Evolutionary conservation across 2,888 invertebrate species (phyloP), one percentile per base, ranked within the genome.

Genomic region (Archips crataeganus): DNA sequence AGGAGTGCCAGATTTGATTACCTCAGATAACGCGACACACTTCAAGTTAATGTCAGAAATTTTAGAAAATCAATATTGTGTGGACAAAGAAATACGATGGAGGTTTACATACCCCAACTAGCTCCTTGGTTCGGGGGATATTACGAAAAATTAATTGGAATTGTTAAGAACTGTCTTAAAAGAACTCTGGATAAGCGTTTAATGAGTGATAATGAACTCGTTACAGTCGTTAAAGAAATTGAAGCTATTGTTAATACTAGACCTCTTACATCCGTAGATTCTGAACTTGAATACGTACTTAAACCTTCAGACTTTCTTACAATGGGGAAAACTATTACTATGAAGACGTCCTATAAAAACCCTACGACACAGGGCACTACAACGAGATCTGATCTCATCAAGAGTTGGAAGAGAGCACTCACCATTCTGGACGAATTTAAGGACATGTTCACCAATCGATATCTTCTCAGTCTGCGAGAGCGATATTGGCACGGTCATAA

Each of bases 301-400:
- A 68, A 60, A 60, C 68, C 60, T 1, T 60, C 47, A 15, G 68
- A 68, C n/a, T 68, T 68, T 10, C 47, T 68, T 4, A 68, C 60
- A 3, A 47, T 68, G 60, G 60, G 68, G 15, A 69, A 69, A 23
- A 61, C 60, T 4, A 39, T 69, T 0, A 10, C 10, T 3, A n/a
- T 57, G 32, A 45, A 63, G 6, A 13, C 15, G 1, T 47, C 59
- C 9, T 4, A 65, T 0, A 36, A 62, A 36, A 11, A 47, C 60
- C 15, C 49, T 5, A 32, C 15, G 3, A 49, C 36, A 13, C n/a
- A 36, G 3, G 67, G 60, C 2, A 69, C 69, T 36, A 39, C 15
- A 1, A 62, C 62, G 0, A 68, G 60, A 15, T 34, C 32, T 2
- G n/a, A 45, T 8, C 9, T 60, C 0, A 36, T 68, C 11, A 42